Percentiles rank a stretch among this genome's conserved stretches.
phyloP scores from a whole-genome alignment of 2,797 vertebrate genomes.

The Pseudochirops corinnae region DNA sequence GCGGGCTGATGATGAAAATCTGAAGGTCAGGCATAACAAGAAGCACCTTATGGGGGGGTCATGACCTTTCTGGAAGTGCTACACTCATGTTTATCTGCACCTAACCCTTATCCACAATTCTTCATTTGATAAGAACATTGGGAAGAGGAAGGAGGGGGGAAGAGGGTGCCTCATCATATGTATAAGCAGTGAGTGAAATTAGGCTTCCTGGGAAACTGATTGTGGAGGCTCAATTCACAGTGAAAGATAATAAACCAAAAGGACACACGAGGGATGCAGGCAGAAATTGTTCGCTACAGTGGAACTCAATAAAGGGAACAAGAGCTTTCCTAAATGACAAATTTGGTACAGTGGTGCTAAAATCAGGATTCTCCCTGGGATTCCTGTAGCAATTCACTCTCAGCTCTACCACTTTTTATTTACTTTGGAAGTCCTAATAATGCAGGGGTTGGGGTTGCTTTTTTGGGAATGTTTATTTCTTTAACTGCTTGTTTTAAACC shows the following conservation, averaged over 20 bases:
- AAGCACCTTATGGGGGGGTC: slow-evolving; percentile 98
- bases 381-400: slow-evolving; percentile 80
- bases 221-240: slow-evolving; percentile 91
- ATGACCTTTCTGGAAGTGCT: slow-evolving; percentile 93
- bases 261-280: slow-evolving; percentile 89
- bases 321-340: slow-evolving; percentile 88
- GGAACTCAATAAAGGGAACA: slow-evolving; percentile 89
- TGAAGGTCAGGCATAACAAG: slow-evolving; percentile 99
- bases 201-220: slow-evolving; percentile 97
- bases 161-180: slow-evolving; percentile 91
- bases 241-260: slow-evolving; percentile 98
- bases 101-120: slow-evolving; percentile 99
- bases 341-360: slow-evolving; percentile 87
- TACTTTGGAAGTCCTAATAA: slow-evolving; percentile 87
- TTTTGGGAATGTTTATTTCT: slow-evolving; percentile 77
- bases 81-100: slow-evolving; percentile 99
- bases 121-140: slow-evolving; percentile 98
- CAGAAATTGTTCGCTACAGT: slow-evolving; percentile 89
- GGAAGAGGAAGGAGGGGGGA: slow-evolving; percentile 78
- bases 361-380: slow-evolving; percentile 84
- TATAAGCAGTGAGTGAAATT: slow-evolving; percentile 90
- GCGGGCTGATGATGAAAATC: slow-evolving; percentile 98
- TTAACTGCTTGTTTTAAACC: slow-evolving; percentile 83
- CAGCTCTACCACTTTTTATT: slow-evolving; percentile 85
- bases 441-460: slow-evolving; percentile 59